phyloP scores from a whole-genome alignment of 2,113 vertebrate genomes.

The Podarcis raffonei region DNA sequence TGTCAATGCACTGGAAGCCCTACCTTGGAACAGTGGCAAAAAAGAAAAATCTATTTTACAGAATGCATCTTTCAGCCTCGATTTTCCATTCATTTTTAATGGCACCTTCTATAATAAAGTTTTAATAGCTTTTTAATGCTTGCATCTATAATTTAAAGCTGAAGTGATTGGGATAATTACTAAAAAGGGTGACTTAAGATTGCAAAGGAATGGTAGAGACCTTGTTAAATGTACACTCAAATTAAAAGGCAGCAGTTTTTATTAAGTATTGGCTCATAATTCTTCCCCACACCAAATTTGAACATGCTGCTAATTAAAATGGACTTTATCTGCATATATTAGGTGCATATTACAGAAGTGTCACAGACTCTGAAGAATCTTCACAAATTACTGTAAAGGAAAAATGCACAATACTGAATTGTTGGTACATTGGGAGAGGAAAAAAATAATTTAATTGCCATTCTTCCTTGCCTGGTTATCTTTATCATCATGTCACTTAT shows the following conservation, averaged over 20 bases:
- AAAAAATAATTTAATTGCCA: not conserved
- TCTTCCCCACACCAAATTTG: not conserved
- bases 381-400: slow-evolving; percentile 18
- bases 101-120: slow-evolving; percentile 29
- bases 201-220: not conserved
- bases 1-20: not conserved
- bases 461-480: not conserved
- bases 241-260: not conserved
- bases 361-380: not conserved
- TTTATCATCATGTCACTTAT: not conserved
- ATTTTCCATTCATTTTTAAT: slow-evolving; percentile 28
- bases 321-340: not conserved
- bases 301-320: slow-evolving; percentile 9
- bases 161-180: slow-evolving; percentile 32
- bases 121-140: slow-evolving; percentile 29
- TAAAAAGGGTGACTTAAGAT: slow-evolving; percentile 49
- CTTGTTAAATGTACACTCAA: not conserved
- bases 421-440: not conserved
- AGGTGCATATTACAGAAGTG: not conserved
- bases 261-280: not conserved
- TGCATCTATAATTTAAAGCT: slow-evolving; percentile 49
- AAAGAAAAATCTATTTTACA: not conserved
- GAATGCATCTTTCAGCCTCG: not conserved
- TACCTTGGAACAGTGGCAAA: not conserved
- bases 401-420: not conserved